Percentiles rank a stretch among this genome's conserved stretches.
These are phyloP conservation scores for Clarias platycephalus DNA, from an alignment of 2,797 vertebrate genomes.

Conservation along the genomic window DNA sequence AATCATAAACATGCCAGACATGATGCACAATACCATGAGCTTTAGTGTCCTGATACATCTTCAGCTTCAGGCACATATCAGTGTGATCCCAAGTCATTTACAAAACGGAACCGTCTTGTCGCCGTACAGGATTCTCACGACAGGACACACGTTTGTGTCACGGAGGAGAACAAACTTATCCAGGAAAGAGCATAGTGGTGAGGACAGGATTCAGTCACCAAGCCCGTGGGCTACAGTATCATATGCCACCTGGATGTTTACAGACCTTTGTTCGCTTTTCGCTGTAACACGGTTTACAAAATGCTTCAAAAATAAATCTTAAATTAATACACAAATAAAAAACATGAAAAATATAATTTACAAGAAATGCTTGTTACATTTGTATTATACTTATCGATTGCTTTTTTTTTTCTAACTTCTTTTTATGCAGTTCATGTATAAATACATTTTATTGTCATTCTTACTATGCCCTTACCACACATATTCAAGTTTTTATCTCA, in stretches of 20 bases:
- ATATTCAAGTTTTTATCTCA: background rate
- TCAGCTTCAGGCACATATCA: slow-evolving; percentile 37
- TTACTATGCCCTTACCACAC: background rate
- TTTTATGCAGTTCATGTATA: background rate
- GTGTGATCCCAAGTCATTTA: background rate
- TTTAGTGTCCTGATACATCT: slow-evolving; percentile 47
- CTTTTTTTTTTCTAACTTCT: background rate
- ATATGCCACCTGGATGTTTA: slow-evolving; percentile 28
- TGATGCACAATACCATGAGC: slow-evolving; percentile 53
- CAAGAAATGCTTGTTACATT: background rate
- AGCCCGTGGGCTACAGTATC: background rate
- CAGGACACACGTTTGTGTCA: slow-evolving; percentile 15
- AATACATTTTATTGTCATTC: background rate
- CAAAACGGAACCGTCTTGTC: slow-evolving; percentile 7
- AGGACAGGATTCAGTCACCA: slow-evolving; percentile 36
- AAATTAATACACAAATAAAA: background rate
- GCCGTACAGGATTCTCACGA: slow-evolving; percentile 27
- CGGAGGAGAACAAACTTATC: slow-evolving; percentile 10
- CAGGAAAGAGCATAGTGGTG: slow-evolving; percentile 1
- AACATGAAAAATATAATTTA: background rate
- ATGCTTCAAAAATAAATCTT: background rate
- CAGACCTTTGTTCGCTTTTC: slow-evolving; percentile 8
- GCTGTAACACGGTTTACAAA: background rate
- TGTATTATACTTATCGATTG: background rate
- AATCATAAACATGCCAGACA: slow-evolving; percentile 1